Percentiles rank a stretch among this genome's conserved stretches.
phyloP scores from a whole-genome alignment of 2,797 vertebrate genomes.

The Coregonus ussuriensis region DNA sequence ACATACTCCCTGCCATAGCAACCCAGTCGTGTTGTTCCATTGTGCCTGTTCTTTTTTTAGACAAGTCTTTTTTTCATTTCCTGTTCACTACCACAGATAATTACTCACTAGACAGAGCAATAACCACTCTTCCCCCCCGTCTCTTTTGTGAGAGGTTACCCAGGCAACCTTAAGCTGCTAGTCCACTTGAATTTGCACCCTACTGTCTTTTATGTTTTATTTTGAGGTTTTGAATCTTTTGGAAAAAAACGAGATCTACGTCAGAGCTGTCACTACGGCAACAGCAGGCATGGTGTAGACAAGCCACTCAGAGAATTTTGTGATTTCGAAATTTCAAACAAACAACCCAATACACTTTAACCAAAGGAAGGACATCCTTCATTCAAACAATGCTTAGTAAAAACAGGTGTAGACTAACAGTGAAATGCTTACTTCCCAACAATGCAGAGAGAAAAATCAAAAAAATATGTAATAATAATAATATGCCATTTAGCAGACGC shows the following conservation, averaged over 20 bases:
- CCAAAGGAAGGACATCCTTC: no score
- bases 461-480: no score
- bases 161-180: conserved; percentile 49
- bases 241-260: neutral
- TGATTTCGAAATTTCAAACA: neutral
- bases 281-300: neutral
- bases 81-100: conserved; percentile 49
- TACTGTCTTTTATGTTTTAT: conserved; percentile 39
- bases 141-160: conserved; percentile 56
- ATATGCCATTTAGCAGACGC: no score
- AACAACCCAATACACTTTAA: neutral
- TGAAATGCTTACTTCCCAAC: no score
- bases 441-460: no score
- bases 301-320: neutral
- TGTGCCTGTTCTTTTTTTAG: conserved; percentile 19
- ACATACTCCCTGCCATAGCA: conserved; percentile 64
- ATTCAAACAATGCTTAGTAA: no score
- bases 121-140: conserved; percentile 29
- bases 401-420: no score
- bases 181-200: conserved; percentile 50
- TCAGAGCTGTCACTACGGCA: neutral
- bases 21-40: conserved; percentile 47
- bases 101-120: conserved; percentile 45
- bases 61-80: conserved; percentile 46
- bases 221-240: conserved; percentile 53